phyloP scores from a whole-genome alignment of 2,797 vertebrate genomes.

The Borostomias antarcticus region DNA sequence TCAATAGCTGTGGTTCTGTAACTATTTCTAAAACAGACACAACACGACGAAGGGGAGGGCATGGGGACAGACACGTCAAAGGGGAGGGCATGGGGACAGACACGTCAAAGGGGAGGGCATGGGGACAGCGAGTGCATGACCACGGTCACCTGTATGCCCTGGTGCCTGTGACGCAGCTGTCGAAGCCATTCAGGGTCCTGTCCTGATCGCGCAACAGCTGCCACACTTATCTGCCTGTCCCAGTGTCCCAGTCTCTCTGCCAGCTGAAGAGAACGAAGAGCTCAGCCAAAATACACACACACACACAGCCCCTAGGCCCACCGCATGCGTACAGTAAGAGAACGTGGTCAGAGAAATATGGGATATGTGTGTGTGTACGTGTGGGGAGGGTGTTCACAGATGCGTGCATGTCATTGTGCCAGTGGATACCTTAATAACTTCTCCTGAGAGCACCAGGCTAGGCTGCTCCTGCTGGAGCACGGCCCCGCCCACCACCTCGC shows the following conservation, averaged over 20 bases:
- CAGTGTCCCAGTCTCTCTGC: slow-evolving; percentile 82
- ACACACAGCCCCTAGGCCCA: not conserved
- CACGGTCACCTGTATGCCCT: slow-evolving; percentile 71
- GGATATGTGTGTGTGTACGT: not conserved
- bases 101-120: not conserved
- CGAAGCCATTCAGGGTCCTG: slow-evolving; percentile 83
- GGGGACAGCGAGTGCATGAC: not conserved
- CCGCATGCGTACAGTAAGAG: not conserved
- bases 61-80: not conserved
- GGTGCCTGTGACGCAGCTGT: slow-evolving; percentile 65
- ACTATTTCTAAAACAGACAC: not conserved
- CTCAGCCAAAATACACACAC: not conserved
- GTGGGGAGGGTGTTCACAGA: not conserved
- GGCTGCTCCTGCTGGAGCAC: slow-evolving; percentile 70
- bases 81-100: not conserved
- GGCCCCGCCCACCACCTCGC: slow-evolving; percentile 76
- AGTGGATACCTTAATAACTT: slow-evolving; percentile 82
- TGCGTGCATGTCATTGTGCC: not conserved
- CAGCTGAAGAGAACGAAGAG: slow-evolving; percentile 68
- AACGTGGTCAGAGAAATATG: not conserved
- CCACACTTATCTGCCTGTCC: slow-evolving; percentile 77
- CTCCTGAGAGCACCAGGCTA: slow-evolving; percentile 70
- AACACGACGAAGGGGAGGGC: too few relatives aligned
- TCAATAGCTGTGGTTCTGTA: not conserved
- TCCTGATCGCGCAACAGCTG: slow-evolving; percentile 38